Evolutionary conservation across 2,797 vertebrate genomes (phyloP).

Genomic region (Sebastes ruberrimus): DNA sequence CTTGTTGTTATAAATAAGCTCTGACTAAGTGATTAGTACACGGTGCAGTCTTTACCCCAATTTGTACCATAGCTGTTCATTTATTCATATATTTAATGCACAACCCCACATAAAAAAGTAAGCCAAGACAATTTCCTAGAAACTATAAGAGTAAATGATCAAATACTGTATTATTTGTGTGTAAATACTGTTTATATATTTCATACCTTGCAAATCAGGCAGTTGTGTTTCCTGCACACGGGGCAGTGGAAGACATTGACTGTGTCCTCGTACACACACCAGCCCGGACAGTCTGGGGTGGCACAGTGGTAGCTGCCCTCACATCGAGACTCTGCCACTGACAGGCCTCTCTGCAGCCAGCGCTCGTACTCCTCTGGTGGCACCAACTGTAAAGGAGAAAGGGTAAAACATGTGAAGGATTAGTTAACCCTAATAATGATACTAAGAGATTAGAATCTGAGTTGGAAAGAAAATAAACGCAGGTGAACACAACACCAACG

Average conservation of each 20-base stretch:
- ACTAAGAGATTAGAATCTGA: neutral
- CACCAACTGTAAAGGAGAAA: slow-evolving; percentile 79
- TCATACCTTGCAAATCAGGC: slow-evolving; percentile 88
- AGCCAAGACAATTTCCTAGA: neutral
- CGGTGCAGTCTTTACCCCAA: neutral
- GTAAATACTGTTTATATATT: neutral
- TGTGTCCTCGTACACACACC: slow-evolving; percentile 89
- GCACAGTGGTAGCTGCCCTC: slow-evolving; percentile 90
- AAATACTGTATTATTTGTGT: neutral
- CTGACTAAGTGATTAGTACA: neutral
- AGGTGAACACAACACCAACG: neutral
- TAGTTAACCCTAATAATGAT: neutral
- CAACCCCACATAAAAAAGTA: no score
- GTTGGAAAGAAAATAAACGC: neutral
- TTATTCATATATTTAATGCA: no score
- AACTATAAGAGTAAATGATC: neutral
- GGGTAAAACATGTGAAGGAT: neutral
- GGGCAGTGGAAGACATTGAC: slow-evolving; percentile 89
- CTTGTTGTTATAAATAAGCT: neutral
- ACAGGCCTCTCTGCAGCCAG: slow-evolving; percentile 87
- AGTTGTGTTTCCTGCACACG: slow-evolving; percentile 87
- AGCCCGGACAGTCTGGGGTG: slow-evolving; percentile 86
- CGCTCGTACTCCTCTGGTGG: slow-evolving; percentile 85
- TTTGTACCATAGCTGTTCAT: neutral
- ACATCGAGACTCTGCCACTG: slow-evolving; percentile 88